A percentile compares a stretch with the other conserved stretches of the same genome.
Evolutionary conservation across 1,140 invertebrate species (phyloP).

Genomic region (Macrostomum lignano): DNA sequence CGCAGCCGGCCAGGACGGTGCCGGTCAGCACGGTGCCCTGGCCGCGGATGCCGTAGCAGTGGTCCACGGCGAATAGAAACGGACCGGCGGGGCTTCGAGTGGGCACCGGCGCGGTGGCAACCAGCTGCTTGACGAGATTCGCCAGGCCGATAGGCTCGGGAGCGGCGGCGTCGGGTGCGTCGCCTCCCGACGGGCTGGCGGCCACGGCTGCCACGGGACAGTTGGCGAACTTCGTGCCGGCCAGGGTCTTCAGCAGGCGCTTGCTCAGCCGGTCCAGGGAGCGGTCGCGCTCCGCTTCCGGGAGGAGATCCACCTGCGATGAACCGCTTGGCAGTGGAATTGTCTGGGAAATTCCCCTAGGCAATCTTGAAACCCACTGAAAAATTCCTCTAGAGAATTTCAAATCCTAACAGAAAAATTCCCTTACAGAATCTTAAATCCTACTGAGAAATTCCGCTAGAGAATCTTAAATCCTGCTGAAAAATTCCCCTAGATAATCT

Average conservation of each 20-base stretch:
- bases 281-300: constrained; percentile 26
- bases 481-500: too few species aligned
- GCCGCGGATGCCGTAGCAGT: constrained; percentile 45
- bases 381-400: too few species aligned
- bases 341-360: too few species aligned
- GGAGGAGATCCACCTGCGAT: too few species aligned
- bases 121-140: constrained; percentile 31
- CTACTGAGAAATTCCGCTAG: too few species aligned
- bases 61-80: constrained; percentile 44
- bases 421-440: too few species aligned
- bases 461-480: too few species aligned
- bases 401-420: too few species aligned
- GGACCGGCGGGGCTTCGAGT: constrained; percentile 27
- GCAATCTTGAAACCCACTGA: too few species aligned
- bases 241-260: constrained; percentile 31
- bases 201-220: constrained; percentile 33
- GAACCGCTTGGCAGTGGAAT: too few species aligned
- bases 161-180: background rate
- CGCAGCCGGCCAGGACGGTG: constrained; percentile 20
- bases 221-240: constrained; percentile 34
- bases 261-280: constrained; percentile 31
- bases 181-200: constrained; percentile 11
- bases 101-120: constrained; percentile 30
- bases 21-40: constrained; percentile 45
- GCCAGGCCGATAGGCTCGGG: constrained; percentile 24